A percentile compares a stretch with the other conserved stretches of the same genome.
Conservation (phyloP, 23 tunicate species). For the Halocynthia aurantium region DNA sequence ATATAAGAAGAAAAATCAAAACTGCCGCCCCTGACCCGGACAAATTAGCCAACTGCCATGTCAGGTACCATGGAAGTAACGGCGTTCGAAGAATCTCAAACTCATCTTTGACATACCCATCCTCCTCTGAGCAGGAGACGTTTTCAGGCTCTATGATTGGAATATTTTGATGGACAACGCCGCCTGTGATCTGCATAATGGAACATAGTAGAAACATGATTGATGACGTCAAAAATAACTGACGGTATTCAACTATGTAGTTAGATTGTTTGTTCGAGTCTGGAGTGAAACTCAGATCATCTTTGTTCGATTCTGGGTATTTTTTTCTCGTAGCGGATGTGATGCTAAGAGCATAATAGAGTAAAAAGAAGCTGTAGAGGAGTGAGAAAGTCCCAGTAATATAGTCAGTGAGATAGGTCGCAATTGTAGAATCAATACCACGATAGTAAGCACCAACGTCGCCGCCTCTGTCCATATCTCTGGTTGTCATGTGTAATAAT, state of each 20-base stretch:
- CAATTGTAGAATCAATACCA: slow-evolving; percentile 20
- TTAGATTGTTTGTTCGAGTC: too few relatives aligned
- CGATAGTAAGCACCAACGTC: slow-evolving; percentile 8
- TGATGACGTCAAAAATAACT: background rate
- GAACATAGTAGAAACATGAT: slow-evolving; percentile 21
- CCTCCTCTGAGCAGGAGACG: background rate
- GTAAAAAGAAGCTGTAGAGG: background rate
- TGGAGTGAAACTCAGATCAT: too few relatives aligned
- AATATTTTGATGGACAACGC: slow-evolving; percentile 7
- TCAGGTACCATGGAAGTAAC: slow-evolving; percentile 17
- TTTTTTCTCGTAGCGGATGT: too few relatives aligned
- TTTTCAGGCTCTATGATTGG: background rate
- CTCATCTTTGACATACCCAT: background rate
- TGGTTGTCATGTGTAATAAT: too few relatives aligned
- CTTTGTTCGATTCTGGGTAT: too few relatives aligned
- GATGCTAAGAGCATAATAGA: background rate
- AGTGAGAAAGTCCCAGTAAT: slow-evolving; percentile 12
- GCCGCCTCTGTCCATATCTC: too few relatives aligned
- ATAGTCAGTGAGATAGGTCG: slow-evolving; percentile 37
- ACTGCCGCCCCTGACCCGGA: slow-evolving; percentile 25
- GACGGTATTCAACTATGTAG: too few relatives aligned
- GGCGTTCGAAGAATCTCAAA: background rate
- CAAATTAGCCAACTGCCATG: slow-evolving; percentile 34
- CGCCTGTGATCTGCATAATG: slow-evolving; percentile 21
- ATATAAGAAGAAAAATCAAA: slow-evolving; percentile 4